Percentiles rank a stretch among this genome's conserved stretches.
Evolutionary conservation across 2,113 vertebrate species (phyloP).

Genomic region (Tiliqua scincoides): DNA sequence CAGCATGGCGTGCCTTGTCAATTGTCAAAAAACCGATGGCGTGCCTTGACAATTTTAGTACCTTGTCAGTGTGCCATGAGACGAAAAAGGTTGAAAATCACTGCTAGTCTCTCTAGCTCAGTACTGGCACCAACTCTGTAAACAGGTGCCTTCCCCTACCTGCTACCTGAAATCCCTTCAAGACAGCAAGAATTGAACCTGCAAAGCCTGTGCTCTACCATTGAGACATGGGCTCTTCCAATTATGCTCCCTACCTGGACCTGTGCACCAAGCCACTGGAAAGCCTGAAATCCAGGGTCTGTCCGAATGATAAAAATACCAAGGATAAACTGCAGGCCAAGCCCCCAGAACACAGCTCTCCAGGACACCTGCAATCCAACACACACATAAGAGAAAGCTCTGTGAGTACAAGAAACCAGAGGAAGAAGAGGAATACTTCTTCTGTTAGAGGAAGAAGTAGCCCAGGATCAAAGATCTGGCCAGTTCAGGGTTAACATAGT

Average conservation of each 20-base stretch:
- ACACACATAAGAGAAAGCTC: background rate
- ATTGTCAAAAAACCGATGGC: too few species aligned
- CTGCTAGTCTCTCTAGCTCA: background rate
- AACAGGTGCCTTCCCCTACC: background rate
- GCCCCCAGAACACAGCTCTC: constrained; percentile 89
- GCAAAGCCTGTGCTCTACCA: background rate
- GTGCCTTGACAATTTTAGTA: too few species aligned
- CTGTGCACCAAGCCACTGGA: constrained; percentile 91
- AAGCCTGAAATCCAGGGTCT: constrained; percentile 81
- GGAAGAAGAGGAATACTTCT: too few species aligned
- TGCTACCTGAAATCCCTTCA: too few species aligned
- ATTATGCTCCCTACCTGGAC: constrained; percentile 81
- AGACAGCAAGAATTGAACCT: background rate
- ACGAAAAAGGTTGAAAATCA: too few species aligned
- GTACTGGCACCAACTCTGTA: background rate
- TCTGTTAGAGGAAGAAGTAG: background rate
- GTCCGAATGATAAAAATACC: constrained; percentile 92
- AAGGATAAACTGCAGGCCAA: constrained; percentile 88
- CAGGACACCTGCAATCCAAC: constrained; percentile 82
- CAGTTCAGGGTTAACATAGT: background rate
- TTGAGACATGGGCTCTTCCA: background rate
- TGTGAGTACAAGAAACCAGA: background rate
- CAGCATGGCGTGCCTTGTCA: too few species aligned
- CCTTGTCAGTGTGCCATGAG: too few species aligned
- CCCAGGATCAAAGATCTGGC: background rate